Conservation (phyloP, 2,113 vertebrate genomes). For the Gnathonemus longibarbis region DNA sequence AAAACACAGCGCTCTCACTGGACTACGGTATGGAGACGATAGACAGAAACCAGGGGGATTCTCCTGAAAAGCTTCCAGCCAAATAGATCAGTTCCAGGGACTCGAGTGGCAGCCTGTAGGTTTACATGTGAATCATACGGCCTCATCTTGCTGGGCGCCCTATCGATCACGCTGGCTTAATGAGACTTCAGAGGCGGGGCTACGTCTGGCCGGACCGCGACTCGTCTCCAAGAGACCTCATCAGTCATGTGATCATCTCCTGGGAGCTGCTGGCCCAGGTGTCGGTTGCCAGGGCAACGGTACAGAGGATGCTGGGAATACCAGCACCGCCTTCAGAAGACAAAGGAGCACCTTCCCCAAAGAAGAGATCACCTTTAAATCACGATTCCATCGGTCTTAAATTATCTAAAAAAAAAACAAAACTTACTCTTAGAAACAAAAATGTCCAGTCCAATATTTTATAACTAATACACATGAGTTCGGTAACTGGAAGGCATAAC, state of each 20-base stretch:
- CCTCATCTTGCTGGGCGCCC: not conserved
- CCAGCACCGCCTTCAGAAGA: not conserved
- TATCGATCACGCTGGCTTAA: conserved; percentile 1
- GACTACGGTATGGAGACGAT: not conserved
- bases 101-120: not conserved
- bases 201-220: not conserved
- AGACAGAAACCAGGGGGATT: not conserved
- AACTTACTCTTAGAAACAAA: not conserved
- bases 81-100: not conserved
- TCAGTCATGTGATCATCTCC: conserved; percentile 22
- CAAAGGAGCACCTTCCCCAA: not conserved
- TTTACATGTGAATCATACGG: not conserved
- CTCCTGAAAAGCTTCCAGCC: not conserved
- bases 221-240: conserved; percentile 11
- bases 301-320: conserved; percentile 9
- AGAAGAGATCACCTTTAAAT: not conserved
- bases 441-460: not conserved
- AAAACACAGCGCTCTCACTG: not conserved
- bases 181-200: not conserved
- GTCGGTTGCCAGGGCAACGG: conserved; percentile 33
- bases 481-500: not conserved
- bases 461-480: not conserved
- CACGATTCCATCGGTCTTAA: not conserved
- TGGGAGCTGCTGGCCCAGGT: conserved; percentile 22
- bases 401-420: not conserved